These are phyloP conservation scores for Sylvietta virens DNA, from an alignment of 2,113 vertebrate genomes.

Conservation along the genomic window DNA sequence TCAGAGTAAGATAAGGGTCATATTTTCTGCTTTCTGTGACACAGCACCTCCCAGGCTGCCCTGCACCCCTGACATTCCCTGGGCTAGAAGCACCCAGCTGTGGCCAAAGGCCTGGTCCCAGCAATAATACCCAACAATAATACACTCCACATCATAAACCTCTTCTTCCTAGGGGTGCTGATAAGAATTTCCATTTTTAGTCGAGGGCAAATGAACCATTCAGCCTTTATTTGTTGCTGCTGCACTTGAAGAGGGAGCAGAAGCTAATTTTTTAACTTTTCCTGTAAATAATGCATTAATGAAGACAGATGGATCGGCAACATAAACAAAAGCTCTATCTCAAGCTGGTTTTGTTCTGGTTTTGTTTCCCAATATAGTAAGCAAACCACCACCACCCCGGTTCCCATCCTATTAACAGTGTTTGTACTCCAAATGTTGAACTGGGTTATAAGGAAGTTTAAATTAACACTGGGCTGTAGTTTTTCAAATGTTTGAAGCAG, in stretches of 20 bases:
- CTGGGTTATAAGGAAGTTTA: constrained; percentile 75
- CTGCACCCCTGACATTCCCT: background rate
- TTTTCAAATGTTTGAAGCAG: constrained; percentile 70
- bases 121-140: background rate
- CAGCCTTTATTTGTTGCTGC: background rate
- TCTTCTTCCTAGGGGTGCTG: background rate
- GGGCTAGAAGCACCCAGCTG: background rate
- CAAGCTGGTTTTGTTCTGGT: constrained; percentile 68
- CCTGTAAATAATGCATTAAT: constrained; percentile 72
- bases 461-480: constrained; percentile 65
- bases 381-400: constrained; percentile 29
- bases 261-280: constrained; percentile 47
- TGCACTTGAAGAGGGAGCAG: constrained; percentile 44
- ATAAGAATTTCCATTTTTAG: constrained; percentile 60
- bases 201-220: background rate
- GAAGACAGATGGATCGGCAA: constrained; percentile 68
- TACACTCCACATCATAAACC: background rate
- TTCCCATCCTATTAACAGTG: constrained; percentile 68
- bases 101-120: background rate
- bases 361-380: constrained; percentile 79
- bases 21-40: accelerated
- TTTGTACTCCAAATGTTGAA: constrained; percentile 63
- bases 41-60: background rate
- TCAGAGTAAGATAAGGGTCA: accelerated
- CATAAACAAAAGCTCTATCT: constrained; percentile 72